phyloP scores from a whole-genome alignment of 2,113 vertebrate genomes.

The Antigone vipio region DNA sequence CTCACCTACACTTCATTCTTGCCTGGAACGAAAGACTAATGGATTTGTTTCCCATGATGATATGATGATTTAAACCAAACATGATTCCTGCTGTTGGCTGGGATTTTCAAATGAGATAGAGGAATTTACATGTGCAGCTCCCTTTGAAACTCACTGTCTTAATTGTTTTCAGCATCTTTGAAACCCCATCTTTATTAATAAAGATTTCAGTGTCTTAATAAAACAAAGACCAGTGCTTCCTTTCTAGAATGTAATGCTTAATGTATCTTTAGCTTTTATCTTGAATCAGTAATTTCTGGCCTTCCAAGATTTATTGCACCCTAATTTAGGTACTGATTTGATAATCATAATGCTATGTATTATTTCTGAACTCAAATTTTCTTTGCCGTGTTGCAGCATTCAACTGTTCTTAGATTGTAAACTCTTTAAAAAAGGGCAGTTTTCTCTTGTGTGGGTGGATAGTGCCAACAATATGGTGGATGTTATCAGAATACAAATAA shows the following conservation, averaged over 20 bases:
- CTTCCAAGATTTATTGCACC: neutral
- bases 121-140: neutral
- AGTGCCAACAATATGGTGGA: neutral
- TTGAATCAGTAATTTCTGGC: neutral
- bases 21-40: neutral
- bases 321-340: neutral
- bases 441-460: neutral
- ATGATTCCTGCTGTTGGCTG: neutral
- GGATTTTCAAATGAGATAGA: neutral
- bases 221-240: neutral
- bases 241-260: neutral
- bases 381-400: neutral
- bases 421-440: neutral
- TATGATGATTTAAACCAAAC: neutral
- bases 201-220: neutral
- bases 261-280: neutral
- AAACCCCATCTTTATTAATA: neutral
- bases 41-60: neutral
- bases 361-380: neutral
- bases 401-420: neutral
- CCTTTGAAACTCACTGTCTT: neutral
- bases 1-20: neutral
- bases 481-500: neutral
- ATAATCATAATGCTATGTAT: neutral
- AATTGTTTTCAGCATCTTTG: neutral